A percentile compares a stretch with the other conserved stretches of the same genome.
Conservation (phyloP, 2,113 vertebrate species). For the Peromyscus maniculatus region DNA sequence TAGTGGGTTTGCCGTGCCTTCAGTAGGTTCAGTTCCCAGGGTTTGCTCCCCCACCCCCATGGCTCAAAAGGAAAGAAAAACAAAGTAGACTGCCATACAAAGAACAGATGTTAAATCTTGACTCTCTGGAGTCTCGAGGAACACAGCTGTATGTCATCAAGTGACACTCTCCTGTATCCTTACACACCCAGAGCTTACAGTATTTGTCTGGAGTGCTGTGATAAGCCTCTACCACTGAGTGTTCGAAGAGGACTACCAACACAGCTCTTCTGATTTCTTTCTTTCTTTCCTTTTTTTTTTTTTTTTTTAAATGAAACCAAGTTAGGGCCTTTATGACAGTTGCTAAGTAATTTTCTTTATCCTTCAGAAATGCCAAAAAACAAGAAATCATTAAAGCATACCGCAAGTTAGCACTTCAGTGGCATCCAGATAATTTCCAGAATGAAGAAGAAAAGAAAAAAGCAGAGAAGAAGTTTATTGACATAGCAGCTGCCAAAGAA, state of each 20-base stretch:
- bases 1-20: neutral
- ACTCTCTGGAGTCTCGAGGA: neutral
- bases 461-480: constrained; percentile 99
- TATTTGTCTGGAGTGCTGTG: neutral
- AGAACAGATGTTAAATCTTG: neutral
- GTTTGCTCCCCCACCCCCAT: no score
- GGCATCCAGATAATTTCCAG: constrained; percentile 99
- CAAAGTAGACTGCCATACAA: no score
- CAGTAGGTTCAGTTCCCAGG: neutral
- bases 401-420: constrained; percentile 96
- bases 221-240: neutral
- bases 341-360: constrained; percentile 45
- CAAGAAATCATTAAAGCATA: constrained; percentile 99
- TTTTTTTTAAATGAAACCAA: neutral
- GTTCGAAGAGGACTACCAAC: neutral
- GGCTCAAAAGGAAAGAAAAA: neutral
- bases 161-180: no score
- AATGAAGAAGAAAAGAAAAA: constrained; percentile 96
- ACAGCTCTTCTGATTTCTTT: neutral
- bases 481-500: constrained; percentile 99
- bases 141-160: neutral
- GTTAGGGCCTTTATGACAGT: neutral
- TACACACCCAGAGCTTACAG: neutral
- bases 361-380: constrained; percentile 95
- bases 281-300: neutral